A percentile compares a stretch with the other conserved stretches of the same genome.
Conservation (phyloP, 2,888 invertebrate genomes). For the Stenichneumon culpator region DNA sequence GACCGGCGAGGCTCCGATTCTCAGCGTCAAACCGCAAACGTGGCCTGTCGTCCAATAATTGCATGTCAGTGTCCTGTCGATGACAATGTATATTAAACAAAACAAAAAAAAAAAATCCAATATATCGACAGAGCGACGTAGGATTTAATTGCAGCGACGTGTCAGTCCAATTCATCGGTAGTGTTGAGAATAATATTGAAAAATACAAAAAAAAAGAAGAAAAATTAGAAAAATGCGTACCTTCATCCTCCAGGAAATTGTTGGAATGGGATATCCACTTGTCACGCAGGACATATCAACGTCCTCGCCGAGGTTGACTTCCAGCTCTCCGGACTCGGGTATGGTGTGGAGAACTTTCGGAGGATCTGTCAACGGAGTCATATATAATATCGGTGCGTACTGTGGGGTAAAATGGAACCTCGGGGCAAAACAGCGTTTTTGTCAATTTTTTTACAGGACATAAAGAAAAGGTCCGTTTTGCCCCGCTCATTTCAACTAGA, state of each 20-base stretch:
- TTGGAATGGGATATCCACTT: slow-evolving; percentile 90
- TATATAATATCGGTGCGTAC: too few relatives aligned
- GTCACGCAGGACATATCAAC: slow-evolving; percentile 91
- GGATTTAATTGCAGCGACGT: slow-evolving; percentile 9
- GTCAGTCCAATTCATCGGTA: neutral
- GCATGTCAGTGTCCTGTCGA: slow-evolving; percentile 88
- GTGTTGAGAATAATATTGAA: slow-evolving; percentile 7
- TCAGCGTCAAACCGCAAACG: slow-evolving; percentile 89
- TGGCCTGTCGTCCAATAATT: slow-evolving; percentile 88
- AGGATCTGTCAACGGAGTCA: slow-evolving; percentile 86
- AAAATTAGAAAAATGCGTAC: slow-evolving; percentile 78
- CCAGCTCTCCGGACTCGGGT: slow-evolving; percentile 90
- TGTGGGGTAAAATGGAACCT: too few relatives aligned
- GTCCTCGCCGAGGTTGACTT: slow-evolving; percentile 91
- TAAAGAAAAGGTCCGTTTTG: too few relatives aligned
- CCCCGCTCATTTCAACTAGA: too few relatives aligned
- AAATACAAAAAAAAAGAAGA: neutral
- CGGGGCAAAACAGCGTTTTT: too few relatives aligned
- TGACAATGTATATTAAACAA: slow-evolving; percentile 32
- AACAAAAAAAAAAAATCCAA: slow-evolving; percentile 16
- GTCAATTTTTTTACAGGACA: too few relatives aligned
- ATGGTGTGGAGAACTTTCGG: slow-evolving; percentile 88
- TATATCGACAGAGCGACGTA: neutral
- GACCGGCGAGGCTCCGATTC: slow-evolving; percentile 89
- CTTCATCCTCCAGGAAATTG: slow-evolving; percentile 90